Conservation (phyloP, 2,888 invertebrate species). For the Meganola albula region DNA sequence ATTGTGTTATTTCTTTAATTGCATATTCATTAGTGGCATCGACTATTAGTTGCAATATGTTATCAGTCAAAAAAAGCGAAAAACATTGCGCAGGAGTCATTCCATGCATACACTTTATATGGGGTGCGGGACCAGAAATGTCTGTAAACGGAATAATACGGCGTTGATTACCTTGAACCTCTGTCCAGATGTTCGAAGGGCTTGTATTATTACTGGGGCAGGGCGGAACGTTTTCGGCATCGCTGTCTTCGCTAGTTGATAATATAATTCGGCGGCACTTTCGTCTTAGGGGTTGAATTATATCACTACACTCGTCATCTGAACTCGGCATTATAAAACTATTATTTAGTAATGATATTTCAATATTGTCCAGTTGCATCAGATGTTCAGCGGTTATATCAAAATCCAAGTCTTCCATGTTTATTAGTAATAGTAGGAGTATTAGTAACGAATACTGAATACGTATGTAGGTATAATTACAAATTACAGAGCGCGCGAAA, state of each 20-base stretch:
- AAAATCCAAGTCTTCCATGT: not conserved
- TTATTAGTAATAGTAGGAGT: not conserved
- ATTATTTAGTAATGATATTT: constrained; percentile 8
- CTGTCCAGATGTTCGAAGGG: constrained; percentile 1
- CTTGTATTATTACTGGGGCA: constrained; percentile 4
- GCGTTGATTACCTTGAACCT: constrained; percentile 2
- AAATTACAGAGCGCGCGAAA: constrained; percentile 3
- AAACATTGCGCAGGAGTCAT: constrained; percentile 1
- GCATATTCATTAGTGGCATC: constrained; percentile 1
- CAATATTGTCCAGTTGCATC: constrained; percentile 3
- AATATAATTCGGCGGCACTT: constrained; percentile 6
- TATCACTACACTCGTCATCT: constrained; percentile 3
- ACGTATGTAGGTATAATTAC: constrained; percentile 3
- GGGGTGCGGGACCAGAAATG: constrained; percentile 1
- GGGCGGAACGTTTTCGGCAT: constrained; percentile 6
- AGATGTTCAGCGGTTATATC: constrained; percentile 2
- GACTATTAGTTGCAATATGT: constrained; percentile 1
- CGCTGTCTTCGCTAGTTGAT: constrained; percentile 3
- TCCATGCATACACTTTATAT: not conserved
- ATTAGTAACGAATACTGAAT: constrained; percentile 2
- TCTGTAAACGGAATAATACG: constrained; percentile 2
- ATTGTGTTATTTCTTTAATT: constrained; percentile 1
- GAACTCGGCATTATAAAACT: constrained; percentile 5
- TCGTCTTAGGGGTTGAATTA: constrained; percentile 5
- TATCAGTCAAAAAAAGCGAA: constrained; percentile 1